Conservation (phyloP, 1,140 invertebrate species). For the Papilio polytes region DNA sequence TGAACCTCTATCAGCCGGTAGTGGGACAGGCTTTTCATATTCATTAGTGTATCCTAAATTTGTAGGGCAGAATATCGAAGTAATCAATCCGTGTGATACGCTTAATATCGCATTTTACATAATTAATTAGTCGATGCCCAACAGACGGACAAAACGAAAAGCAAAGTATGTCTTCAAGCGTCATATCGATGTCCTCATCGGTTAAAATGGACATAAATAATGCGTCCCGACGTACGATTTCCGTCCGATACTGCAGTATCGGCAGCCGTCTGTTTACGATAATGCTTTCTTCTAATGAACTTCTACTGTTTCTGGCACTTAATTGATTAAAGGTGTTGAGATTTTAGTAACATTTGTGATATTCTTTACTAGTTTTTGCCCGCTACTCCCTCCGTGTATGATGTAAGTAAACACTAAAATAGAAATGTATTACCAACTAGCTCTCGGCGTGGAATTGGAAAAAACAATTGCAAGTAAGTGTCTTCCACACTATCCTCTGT, state of each 20-base stretch:
- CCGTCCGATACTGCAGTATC: conserved; percentile 56
- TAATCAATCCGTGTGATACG: conserved; percentile 65
- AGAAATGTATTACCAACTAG: not conserved
- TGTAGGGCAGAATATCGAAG: conserved; percentile 34
- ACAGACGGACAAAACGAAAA: conserved; percentile 78
- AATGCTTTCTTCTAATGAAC: conserved; percentile 38
- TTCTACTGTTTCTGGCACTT: conserved; percentile 21
- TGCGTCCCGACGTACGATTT: conserved; percentile 70
- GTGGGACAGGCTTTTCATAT: no score
- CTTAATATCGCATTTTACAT: conserved; percentile 81
- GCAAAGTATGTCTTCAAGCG: conserved; percentile 64
- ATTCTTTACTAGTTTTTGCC: no score
- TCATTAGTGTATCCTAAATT: not conserved
- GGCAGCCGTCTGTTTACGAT: conserved; percentile 30
- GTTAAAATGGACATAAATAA: conserved; percentile 72
- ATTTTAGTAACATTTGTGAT: no score
- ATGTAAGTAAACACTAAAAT: no score
- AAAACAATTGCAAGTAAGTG: no score
- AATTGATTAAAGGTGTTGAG: conserved; percentile 19
- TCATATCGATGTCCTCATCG: conserved; percentile 73
- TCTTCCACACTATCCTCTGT: no score
- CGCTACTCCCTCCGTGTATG: no score
- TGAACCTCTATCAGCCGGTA: no score
- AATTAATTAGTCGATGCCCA: conserved; percentile 73
- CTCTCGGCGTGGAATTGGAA: no score